Base-by-base conservation (phyloP, 2,888 invertebrate genomes). In the Calameuta idolon region DNA sequence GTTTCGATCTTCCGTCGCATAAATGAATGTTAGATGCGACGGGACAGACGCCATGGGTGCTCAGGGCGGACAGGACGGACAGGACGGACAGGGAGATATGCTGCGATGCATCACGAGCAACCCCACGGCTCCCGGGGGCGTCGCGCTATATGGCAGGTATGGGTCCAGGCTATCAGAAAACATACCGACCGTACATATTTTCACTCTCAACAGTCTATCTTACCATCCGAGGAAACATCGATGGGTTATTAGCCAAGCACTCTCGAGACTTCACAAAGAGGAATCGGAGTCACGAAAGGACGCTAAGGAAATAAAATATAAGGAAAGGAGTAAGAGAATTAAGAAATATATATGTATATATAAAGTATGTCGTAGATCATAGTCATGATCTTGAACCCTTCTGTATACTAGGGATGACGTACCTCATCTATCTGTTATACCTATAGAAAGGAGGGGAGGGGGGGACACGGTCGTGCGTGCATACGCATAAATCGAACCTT, bases 401-500 rank as follows among this genome's bases (percentile, higher is more conserved):
- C 9, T 55, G 55, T 55, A 23, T 55, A 9, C 23, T 9, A 71
- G 37, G 80, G 78, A 83, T 71, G 81, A 76, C 55, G 75, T 69
- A 69, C 15, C 34, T 73, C 69, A 34, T 3, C 34, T 34, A 69
- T n/a, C 34, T 71, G 75, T 55, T 23, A 31, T 34, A 23, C 55
- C 75, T 73, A 34, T 75, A 37, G 75, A n/a, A 76, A 79, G 0
- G 33, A 3, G 0, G 33, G 4, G 33, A 4, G 4, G 33, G 33
- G 4, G 35, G 75, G 73, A 75, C 55, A 77, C 40, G 76, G 35
- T 35, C 40, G 69, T 83, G 84, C 87, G 86, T 85, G 84, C 82
- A 76, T 80, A 83, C 83, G 87, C 88, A 89, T 90, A 90, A 90
- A 90, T 90, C 89, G 89, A 90, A 90, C 87, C 89, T 89, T 89